Conservation (phyloP, 1,140 invertebrate genomes). For the Riptortus pedestris region DNA sequence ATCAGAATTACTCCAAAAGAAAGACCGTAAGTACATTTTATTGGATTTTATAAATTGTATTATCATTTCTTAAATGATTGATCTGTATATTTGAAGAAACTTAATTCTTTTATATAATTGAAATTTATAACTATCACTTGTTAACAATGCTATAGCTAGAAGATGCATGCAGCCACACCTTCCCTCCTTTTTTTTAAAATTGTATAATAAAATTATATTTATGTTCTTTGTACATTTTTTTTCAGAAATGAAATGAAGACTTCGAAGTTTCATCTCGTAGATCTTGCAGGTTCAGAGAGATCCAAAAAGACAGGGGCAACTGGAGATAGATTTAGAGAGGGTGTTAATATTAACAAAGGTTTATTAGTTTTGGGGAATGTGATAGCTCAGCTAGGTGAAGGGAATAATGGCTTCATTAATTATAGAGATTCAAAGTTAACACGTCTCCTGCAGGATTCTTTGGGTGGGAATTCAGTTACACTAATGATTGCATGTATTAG, state of each 20-base stretch:
- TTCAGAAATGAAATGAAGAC: slow-evolving; percentile 55
- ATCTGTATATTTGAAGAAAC: too few relatives aligned
- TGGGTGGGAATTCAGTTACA: slow-evolving; percentile 86
- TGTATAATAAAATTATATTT: too few relatives aligned
- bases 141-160: too few relatives aligned
- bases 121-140: too few relatives aligned
- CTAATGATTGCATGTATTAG: slow-evolving; percentile 90
- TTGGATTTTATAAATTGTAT: too few relatives aligned
- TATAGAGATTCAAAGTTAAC: slow-evolving; percentile 90
- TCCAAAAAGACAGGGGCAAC: slow-evolving; percentile 85
- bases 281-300: slow-evolving; percentile 86
- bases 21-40: too few relatives aligned
- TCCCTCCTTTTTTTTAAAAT: too few relatives aligned
- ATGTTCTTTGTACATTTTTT: too few relatives aligned
- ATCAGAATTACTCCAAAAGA: too few relatives aligned
- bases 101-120: too few relatives aligned
- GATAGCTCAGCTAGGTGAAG: slow-evolving; percentile 75
- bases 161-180: too few relatives aligned
- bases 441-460: slow-evolving; percentile 64
- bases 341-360: slow-evolving; percentile 87
- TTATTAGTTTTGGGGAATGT: slow-evolving; percentile 85
- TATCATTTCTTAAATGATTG: too few relatives aligned
- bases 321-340: slow-evolving; percentile 84
- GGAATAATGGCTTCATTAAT: slow-evolving; percentile 57
- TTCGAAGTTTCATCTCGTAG: slow-evolving; percentile 77